These are phyloP conservation scores for Picathartes gymnocephalus DNA, from an alignment of 2,113 vertebrate species.

Conservation along the genomic window DNA sequence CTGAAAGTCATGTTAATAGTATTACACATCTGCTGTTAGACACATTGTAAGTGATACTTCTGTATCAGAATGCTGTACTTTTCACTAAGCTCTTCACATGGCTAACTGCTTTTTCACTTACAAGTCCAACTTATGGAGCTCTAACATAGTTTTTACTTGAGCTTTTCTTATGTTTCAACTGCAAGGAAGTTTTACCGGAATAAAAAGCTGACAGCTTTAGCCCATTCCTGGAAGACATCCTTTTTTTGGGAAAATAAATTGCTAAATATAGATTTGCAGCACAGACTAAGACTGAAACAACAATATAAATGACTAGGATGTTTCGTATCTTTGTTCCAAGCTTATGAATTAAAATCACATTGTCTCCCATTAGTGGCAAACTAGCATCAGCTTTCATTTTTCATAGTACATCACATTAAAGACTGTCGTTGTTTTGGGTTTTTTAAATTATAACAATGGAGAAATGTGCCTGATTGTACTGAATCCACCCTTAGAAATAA, in stretches of 20 bases:
- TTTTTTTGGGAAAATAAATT: neutral
- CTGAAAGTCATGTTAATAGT: neutral
- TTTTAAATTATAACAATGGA: neutral
- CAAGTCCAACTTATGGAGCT: neutral
- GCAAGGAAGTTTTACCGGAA: neutral
- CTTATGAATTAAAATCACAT: neutral
- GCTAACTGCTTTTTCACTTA: neutral
- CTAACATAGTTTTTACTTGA: neutral
- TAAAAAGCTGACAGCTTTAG: neutral
- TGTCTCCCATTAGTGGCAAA: neutral
- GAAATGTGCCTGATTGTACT: neutral
- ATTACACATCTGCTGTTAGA: neutral
- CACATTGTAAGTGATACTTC: neutral
- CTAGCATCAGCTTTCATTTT: neutral
- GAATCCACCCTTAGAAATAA: neutral
- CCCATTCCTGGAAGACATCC: neutral
- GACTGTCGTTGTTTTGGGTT: neutral
- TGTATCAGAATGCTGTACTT: neutral
- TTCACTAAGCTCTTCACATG: neutral
- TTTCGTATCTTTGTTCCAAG: neutral
- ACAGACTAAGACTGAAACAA: neutral
- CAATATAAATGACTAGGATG: neutral
- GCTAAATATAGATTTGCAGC: neutral
- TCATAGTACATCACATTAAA: neutral
- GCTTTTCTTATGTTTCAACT: neutral